Evolutionary conservation across 2,113 vertebrate genomes (phyloP).

Genomic region (Cercocebus atys): DNA sequence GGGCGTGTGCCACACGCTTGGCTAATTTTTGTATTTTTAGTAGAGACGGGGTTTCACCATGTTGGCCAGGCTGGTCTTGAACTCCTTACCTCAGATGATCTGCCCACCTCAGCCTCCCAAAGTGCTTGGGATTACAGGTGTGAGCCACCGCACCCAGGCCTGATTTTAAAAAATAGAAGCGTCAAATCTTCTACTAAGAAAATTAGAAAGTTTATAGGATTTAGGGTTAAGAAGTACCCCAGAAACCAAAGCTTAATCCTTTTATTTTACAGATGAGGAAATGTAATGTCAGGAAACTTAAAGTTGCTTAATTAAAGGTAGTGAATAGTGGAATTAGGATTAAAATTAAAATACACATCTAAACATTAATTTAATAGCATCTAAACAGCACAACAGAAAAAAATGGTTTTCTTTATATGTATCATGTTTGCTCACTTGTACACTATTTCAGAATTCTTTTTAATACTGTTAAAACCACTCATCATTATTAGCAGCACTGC

Average conservation of each 20-base stretch:
- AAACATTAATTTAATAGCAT: conserved; percentile 9
- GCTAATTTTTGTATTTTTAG: too few relatives aligned
- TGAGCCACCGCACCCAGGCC: too few relatives aligned
- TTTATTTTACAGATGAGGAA: conserved; percentile 33
- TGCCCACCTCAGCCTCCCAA: too few relatives aligned
- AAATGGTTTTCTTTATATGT: neutral
- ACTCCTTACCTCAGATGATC: too few relatives aligned
- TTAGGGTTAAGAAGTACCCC: neutral
- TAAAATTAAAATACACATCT: conserved; percentile 31
- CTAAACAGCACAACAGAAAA: conserved; percentile 1
- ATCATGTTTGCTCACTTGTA: neutral
- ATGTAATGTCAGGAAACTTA: neutral
- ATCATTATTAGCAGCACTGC: neutral
- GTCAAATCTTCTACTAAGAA: neutral
- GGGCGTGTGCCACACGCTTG: too few relatives aligned
- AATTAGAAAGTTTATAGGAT: neutral
- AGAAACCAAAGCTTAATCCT: conserved; percentile 23
- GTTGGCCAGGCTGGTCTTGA: too few relatives aligned
- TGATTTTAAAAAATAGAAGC: neutral
- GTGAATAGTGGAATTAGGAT: neutral
- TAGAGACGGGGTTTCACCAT: too few relatives aligned
- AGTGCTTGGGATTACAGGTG: too few relatives aligned
- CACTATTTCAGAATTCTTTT: neutral
- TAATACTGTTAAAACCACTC: conserved; percentile 19
- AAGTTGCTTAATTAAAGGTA: neutral